Percentiles rank a stretch among this genome's conserved stretches.
Evolutionary conservation across 1,140 invertebrate species (phyloP).

Genomic region (Proctacanthus coquilletti): DNA sequence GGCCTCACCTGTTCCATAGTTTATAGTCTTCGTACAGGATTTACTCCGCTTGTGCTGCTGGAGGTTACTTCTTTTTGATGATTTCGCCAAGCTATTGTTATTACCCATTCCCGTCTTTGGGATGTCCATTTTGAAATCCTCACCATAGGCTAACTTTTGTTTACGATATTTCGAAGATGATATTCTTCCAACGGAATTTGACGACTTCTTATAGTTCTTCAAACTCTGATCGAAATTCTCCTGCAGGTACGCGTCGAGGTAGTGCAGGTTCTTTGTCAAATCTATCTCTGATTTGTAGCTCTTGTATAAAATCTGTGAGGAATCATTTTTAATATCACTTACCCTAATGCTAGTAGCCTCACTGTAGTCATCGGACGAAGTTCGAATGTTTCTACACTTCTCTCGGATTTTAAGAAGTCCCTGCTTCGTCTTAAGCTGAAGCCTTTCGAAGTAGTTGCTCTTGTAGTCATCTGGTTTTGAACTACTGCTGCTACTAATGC

Average conservation of each 20-base stretch:
- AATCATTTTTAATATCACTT: too few species aligned
- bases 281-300: conserved; percentile 30
- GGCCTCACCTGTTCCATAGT: neutral
- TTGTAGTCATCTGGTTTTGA: too few species aligned
- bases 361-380: too few species aligned
- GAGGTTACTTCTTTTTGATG: neutral
- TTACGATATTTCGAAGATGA: neutral
- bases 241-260: conserved; percentile 25
- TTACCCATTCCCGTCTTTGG: too few species aligned
- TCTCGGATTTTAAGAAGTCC: conserved; percentile 25
- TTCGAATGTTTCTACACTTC: conserved; percentile 26
- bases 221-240: conserved; percentile 24
- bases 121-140: too few species aligned
- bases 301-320: conserved; percentile 26
- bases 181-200: conserved; percentile 17
- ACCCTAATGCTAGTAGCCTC: too few species aligned
- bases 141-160: too few species aligned
- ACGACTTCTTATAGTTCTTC: conserved; percentile 13
- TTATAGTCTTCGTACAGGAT: conserved; percentile 10
- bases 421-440: conserved; percentile 23
- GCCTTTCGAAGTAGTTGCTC: conserved; percentile 18
- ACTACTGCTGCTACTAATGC: neutral
- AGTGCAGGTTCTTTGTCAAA: conserved; percentile 26
- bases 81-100: too few species aligned
- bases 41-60: conserved; percentile 17